Evolutionary conservation across 2,888 invertebrate species (phyloP), one percentile per base, ranked within the genome.

Genomic region (Aleiodes testaceus): DNA sequence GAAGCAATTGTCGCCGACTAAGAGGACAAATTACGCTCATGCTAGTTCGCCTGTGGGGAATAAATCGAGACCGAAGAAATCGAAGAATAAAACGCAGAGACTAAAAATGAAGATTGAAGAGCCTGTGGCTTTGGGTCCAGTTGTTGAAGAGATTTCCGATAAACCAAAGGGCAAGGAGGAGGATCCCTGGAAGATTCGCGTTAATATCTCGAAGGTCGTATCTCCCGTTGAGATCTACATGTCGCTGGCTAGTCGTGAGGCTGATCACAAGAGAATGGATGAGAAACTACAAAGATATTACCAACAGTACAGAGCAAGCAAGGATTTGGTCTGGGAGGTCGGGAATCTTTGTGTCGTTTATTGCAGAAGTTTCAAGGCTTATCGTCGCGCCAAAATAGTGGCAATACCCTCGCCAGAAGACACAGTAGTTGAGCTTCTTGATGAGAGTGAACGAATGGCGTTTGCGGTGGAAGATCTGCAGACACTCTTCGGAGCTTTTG

Each of bases 211-310:
- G 0, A 86, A 89, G 45, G 88, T 89, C 26, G 85, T 88, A 9
- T 89, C 90, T 4, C 93, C 93, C 0, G 90, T 91, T 12, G 88
- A 90, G 44, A 89, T 94, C 73, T 93, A 92, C 77, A 87, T 93
- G 0, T 89, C 91, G 0, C 83, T 92, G 12, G 77, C 86, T 0
- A 87, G 88, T 12, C 89, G 88, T 63, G 88, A 88, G 70, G 85
- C 87, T 73, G 87, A 88, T 2, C 90, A 89, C 76, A 86, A 83
- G 2, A 85, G 88, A 9, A 81, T 92, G 74, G 90, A 88, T 70
- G 84, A 85, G n/a, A 87, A 88, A 6, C 89, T 93, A 75, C 92
- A 93, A 80, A 84, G 87, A 22, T 88, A 88, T 79, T 92, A 91
- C 77, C 85, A 84, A 22, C 71, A 73, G 11, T 67, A 74, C n/a